Conservation (phyloP, 2,797 vertebrate genomes). For the Perodicticus potto region DNA sequence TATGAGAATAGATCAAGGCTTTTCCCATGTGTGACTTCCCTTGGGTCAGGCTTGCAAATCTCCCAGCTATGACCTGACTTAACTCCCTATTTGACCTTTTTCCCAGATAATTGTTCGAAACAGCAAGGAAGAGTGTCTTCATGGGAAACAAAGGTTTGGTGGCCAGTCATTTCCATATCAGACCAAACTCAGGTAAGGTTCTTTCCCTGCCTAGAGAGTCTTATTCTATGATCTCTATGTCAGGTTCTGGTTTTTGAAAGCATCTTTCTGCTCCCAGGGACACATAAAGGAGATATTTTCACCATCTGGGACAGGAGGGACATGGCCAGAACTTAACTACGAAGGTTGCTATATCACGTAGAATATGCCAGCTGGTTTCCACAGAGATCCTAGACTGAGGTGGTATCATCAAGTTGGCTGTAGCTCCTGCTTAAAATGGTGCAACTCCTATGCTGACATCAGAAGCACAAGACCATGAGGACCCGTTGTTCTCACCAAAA, state of each 20-base stretch:
- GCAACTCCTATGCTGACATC: neutral
- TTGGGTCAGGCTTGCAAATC: slow-evolving; percentile 4
- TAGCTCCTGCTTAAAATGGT: neutral
- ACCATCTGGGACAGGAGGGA: neutral
- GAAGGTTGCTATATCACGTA: neutral
- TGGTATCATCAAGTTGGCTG: neutral
- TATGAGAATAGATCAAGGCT: neutral
- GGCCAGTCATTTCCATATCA: neutral
- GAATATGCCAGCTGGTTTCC: neutral
- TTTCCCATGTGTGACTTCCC: neutral
- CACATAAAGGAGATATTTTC: neutral
- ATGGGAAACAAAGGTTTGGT: neutral
- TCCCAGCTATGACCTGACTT: slow-evolving; percentile 10
- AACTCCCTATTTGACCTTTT: neutral
- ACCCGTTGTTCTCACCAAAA: neutral
- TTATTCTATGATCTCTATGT: neutral
- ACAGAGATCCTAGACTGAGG: neutral
- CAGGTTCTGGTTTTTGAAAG: neutral
- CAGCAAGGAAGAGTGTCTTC: neutral
- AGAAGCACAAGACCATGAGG: neutral
- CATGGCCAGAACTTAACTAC: neutral
- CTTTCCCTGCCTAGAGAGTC: neutral
- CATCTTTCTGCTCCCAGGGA: neutral
- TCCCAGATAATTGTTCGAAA: neutral
- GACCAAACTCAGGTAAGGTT: neutral